Evolutionary conservation across 2,888 invertebrate species (phyloP), one percentile per base, ranked within the genome.

Genomic region (Drosophila sordidapex): DNA sequence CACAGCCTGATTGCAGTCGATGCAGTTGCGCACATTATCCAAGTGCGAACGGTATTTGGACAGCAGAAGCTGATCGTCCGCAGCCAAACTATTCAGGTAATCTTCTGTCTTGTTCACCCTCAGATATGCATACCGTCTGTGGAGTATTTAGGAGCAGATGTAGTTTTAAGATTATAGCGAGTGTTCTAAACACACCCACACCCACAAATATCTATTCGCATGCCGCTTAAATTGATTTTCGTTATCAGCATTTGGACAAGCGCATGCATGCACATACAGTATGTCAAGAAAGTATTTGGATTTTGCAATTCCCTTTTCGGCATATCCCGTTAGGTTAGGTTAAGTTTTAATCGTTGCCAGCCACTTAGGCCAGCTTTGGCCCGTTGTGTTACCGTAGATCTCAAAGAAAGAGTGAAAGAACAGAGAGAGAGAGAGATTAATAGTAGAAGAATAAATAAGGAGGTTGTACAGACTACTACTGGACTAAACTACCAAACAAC

Each of bases 41-140:
- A 99, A 93, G 91, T 98, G 97, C 4, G 95, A 94, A 51, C 95
- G 94, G 91, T 98, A 99, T 73, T 96, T 95, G 2, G 94, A 94
- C 3, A 99, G 93, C 82, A 97, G 94, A 51, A 95, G 94, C 91
- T 97, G 96, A 92, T 99, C 98, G 51, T 94, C 95, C 13, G 93
- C 91, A 0, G 98, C 96, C 49, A 99, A 93, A 11, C 95, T 95
- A 5, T 95, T 94, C 58, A 97, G 94, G 86, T 97, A 97, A 70
- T 94, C 94, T 91, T 97, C 96, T 0, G 97, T 96, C 91, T 96
- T 95, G 80, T 95, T 95, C 49, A 98, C 95, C 79, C 97, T 94
- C 79, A 95, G 94, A 75, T 97, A 91, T 25, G 97, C 96, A 93
- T 97, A 96, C 74, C 95, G 94, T 92, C 98, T 98, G 94, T 48